These are phyloP conservation scores for Heterotilapia buettikoferi DNA, from an alignment of 2,113 vertebrate species.

Conservation along the genomic window DNA sequence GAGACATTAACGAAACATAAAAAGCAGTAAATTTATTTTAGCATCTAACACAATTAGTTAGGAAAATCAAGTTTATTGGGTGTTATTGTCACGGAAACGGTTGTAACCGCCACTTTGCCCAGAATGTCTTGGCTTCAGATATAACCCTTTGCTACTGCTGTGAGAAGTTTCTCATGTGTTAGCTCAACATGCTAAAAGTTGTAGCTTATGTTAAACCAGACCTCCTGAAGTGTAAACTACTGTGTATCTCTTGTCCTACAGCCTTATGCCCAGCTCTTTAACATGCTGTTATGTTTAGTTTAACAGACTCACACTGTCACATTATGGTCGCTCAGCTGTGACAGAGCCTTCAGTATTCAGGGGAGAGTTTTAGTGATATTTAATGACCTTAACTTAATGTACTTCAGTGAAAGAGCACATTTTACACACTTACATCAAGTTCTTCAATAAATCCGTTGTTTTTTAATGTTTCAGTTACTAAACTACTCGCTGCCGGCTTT, in stretches of 20 bases:
- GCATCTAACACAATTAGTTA: background rate
- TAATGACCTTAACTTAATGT: background rate
- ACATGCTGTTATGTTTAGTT: background rate
- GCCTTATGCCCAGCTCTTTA: background rate
- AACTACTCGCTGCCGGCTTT: background rate
- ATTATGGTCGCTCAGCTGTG: background rate
- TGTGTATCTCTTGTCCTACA: background rate
- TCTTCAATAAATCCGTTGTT: background rate
- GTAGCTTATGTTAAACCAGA: background rate
- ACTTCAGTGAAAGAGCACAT: background rate
- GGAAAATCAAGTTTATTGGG: background rate
- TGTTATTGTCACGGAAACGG: background rate
- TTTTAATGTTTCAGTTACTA: background rate
- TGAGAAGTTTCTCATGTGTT: background rate
- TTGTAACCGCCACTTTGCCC: background rate
- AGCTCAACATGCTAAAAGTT: background rate
- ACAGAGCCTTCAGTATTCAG: background rate
- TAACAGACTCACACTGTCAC: background rate
- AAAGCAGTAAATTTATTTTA: background rate
- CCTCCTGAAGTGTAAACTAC: background rate
- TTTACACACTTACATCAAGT: background rate
- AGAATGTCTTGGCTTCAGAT: fast-evolving
- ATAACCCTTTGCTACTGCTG: background rate
- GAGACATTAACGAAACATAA: background rate
- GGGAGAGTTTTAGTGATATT: background rate